Percentiles rank a stretch among this genome's conserved stretches.
Conservation (phyloP, 2,113 vertebrate genomes). For the Prietella phreatophila region DNA sequence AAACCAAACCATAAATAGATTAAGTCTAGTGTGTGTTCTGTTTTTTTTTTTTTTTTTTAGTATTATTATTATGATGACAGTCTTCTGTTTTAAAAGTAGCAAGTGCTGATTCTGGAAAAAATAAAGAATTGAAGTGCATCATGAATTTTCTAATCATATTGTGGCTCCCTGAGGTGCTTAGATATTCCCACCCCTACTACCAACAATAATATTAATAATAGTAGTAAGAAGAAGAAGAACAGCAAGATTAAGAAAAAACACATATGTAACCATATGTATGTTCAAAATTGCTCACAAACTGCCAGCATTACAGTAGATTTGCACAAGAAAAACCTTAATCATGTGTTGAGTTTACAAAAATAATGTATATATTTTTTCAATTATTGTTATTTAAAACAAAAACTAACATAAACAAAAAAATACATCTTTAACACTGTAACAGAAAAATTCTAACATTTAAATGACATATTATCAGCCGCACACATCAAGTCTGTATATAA, state of each 20-base stretch:
- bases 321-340: not conserved
- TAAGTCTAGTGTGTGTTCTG: not conserved
- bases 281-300: not conserved
- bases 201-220: not conserved
- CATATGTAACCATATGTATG: not conserved
- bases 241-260: not conserved
- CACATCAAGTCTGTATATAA: not conserved
- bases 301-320: not conserved
- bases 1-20: slow-evolving; percentile 10
- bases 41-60: not conserved
- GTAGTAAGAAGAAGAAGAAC: not conserved
- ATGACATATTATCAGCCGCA: not conserved
- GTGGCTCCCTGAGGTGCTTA: slow-evolving; percentile 19
- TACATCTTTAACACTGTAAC: not conserved
- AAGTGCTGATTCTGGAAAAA: slow-evolving; percentile 21
- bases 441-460: not conserved
- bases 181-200: slow-evolving; percentile 10
- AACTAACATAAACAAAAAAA: too few species aligned
- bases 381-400: too few species aligned
- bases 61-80: not conserved
- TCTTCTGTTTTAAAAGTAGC: slow-evolving; percentile 17
- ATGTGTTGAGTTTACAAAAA: not conserved
- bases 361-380: too few species aligned
- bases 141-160: slow-evolving; percentile 22
- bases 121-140: slow-evolving; percentile 16